Percentiles rank a stretch among this genome's conserved stretches.
Conservation (phyloP, 2,113 vertebrate species). For the Thamnaconus septentrionalis region DNA sequence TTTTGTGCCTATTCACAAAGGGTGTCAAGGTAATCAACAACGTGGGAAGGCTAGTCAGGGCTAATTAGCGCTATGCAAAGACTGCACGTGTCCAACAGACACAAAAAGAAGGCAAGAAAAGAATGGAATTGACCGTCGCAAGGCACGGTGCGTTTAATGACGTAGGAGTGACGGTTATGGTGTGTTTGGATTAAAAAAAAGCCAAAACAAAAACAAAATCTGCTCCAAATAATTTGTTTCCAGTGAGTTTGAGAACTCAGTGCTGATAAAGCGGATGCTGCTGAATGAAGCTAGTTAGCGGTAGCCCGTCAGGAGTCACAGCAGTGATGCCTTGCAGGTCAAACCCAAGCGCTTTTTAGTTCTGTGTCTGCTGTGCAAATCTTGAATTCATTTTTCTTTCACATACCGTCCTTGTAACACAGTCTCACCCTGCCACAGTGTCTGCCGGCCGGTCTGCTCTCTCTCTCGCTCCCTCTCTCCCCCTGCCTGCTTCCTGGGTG, state of each 20-base stretch:
- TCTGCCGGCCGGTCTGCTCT: constrained; percentile 1
- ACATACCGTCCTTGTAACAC: neutral
- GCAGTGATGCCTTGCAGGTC: constrained; percentile 18
- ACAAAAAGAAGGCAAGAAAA: too few species aligned
- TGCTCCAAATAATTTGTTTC: constrained; percentile 44
- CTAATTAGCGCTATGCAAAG: too few species aligned
- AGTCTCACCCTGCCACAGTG: neutral
- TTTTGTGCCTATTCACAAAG: too few species aligned
- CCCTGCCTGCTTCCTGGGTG: too few species aligned
- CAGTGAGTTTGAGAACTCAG: constrained; percentile 37
- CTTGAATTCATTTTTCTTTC: constrained; percentile 2
- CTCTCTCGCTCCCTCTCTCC: neutral
- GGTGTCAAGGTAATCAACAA: too few species aligned
- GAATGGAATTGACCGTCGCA: neutral
- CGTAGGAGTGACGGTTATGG: constrained; percentile 37
- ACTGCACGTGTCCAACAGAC: too few species aligned
- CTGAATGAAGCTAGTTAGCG: constrained; percentile 9
- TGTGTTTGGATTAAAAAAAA: constrained; percentile 26
- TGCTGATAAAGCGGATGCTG: constrained; percentile 25
- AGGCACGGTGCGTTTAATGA: neutral
- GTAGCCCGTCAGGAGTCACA: constrained; percentile 36
- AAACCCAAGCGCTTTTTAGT: too few species aligned
- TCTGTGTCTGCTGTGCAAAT: too few species aligned
- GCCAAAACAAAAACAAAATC: constrained; percentile 48
- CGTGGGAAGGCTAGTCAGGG: constrained; percentile 1